Evolutionary conservation across 1,140 invertebrate species (phyloP).

Genomic region (Oppia nitens): DNA sequence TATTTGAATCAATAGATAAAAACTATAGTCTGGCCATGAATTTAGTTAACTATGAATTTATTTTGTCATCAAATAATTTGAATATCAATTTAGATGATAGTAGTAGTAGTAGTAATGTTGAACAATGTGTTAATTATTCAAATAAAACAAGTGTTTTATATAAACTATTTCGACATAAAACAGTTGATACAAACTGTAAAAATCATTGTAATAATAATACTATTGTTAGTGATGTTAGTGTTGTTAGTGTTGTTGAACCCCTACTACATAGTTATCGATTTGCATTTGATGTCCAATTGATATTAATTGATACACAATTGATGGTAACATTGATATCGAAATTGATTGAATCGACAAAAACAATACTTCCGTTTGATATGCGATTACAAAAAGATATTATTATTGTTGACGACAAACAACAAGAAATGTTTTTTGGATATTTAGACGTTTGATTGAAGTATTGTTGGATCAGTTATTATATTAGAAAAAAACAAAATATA

Average conservation of each 20-base stretch:
- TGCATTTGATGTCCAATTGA: not conserved
- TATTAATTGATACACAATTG: not conserved
- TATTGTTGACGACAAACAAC: no score
- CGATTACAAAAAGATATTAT: not conserved
- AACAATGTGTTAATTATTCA: not conserved
- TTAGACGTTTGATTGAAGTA: not conserved
- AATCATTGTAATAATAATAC: not conserved
- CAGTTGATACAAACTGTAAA: not conserved
- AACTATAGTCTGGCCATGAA: not conserved
- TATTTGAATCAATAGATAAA: not conserved
- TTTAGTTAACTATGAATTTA: not conserved
- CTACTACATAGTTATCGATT: no score
- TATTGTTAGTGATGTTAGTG: not conserved
- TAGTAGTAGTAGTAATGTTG: not conserved
- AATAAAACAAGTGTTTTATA: not conserved
- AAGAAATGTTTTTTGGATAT: no score
- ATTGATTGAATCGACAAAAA: not conserved
- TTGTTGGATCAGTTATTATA: not conserved
- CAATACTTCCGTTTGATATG: not conserved
- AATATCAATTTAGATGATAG: no score
- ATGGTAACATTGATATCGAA: not conserved
- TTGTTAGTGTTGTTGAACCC: no score
- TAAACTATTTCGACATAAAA: not conserved
- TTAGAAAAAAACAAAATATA: not conserved
- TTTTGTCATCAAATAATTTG: no score